Evolutionary conservation across 30 jellyfish, hydroid and myxozoan species (phyloP), one percentile per base, ranked within the genome.

Genomic region (Calvadosia cruxmelitensis): DNA sequence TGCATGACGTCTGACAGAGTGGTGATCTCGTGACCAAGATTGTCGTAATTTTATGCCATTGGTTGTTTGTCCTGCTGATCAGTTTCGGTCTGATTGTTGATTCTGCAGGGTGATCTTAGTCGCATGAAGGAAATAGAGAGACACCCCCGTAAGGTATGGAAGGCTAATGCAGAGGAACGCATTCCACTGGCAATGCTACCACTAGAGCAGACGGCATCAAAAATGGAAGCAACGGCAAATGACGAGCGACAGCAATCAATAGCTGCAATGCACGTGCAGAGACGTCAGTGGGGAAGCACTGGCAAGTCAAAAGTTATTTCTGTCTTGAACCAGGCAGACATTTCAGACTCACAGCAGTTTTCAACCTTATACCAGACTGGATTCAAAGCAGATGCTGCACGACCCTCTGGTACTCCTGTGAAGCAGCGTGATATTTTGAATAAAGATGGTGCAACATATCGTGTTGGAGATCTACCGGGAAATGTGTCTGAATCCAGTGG

Each of bases 161-260:
- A 77, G 27, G 83, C 75, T 15, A 89, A 76, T 1, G 78, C n/a
- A 53, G 76, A 62, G 29, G 35, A 70, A 34, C 84, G 81, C 52
- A 42, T 75, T 2, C 83, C 80, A 1, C 51, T 69, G 10, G 73
- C 79, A 36, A 69, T 29, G 0, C 35, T 86, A 69, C 93, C 96
- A 51, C 68, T 86, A 2, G 96, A 86, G 79, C 82, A 73, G 31
- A 79, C 96, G 16, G 85, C 96, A 27, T 86, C 96, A 13, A 92
- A 84, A 26, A 78, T 86, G 93, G 96, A 86, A 65, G 93, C 92
- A 74, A 50, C 29, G 53, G 57, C 57, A 5, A 10, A 42, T 42
- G 57, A 42, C 20, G n/a, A n/a, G n/a, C n/a, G n/a, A n/a, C n/a
- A n/a, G n/a, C n/a, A n/a, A n/a, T 42, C 57, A 10, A 20, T 5